Evolutionary conservation across 2,113 vertebrate genomes (phyloP).

Genomic region (Vanacampus margaritifer): DNA sequence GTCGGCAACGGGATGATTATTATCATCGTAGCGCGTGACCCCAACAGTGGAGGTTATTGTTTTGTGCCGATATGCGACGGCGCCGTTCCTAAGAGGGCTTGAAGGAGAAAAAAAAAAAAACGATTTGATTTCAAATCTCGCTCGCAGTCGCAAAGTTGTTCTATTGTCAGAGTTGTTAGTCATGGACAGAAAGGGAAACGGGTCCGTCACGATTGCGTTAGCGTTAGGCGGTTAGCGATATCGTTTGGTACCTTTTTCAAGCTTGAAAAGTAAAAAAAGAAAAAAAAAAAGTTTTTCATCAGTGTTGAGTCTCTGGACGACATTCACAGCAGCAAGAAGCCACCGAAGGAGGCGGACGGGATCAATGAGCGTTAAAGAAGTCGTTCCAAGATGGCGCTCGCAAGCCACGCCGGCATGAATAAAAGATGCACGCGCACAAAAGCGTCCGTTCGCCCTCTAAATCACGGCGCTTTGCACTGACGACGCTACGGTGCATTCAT

Average conservation of each 20-base stretch:
- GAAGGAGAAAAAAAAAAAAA: constrained; percentile 14
- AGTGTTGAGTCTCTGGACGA: constrained; percentile 37
- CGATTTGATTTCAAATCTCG: constrained; percentile 51
- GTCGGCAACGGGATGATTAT: constrained; percentile 51
- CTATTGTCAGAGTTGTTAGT: constrained; percentile 58
- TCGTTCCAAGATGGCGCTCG: constrained; percentile 65
- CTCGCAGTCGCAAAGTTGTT: constrained; percentile 31
- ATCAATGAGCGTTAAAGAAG: constrained; percentile 70
- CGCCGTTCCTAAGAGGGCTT: constrained; percentile 48
- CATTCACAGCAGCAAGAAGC: constrained; percentile 46
- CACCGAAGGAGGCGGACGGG: constrained; percentile 28
- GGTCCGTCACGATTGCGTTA: no score
- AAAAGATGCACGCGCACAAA: constrained; percentile 60
- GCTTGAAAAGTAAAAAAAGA: constrained; percentile 15
- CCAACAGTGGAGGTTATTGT: constrained; percentile 66
- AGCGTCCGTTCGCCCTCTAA: constrained; percentile 18
- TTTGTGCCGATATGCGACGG: constrained; percentile 55
- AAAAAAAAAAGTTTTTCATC: constrained; percentile 31
- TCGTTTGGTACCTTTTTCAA: constrained; percentile 8
- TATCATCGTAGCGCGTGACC: constrained; percentile 63
- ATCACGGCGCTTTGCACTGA: background rate
- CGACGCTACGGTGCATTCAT: background rate
- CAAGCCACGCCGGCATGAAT: constrained; percentile 62
- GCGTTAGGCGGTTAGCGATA: constrained; percentile 20
- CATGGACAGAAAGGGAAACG: no score